These are phyloP conservation scores for Muricea muricata DNA, from an alignment of 92 coral and sea anemone genomes.

Conservation along the genomic window DNA sequence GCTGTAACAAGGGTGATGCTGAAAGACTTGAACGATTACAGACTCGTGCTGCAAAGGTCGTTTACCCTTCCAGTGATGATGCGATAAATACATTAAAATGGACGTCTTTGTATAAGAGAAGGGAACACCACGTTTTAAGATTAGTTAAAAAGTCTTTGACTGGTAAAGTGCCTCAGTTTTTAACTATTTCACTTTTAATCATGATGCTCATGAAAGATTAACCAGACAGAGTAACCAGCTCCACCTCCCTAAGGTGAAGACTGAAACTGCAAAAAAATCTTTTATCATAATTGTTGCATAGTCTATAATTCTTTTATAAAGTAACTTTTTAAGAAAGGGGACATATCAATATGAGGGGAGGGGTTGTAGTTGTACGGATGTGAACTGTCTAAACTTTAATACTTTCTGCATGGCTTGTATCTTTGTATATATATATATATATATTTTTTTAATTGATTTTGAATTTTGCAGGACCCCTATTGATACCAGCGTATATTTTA, in stretches of 20 bases:
- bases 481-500: too few relatives aligned
- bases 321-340: not conserved
- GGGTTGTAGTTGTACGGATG: too few relatives aligned
- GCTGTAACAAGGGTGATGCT: constrained; percentile 36
- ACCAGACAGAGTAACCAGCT: constrained; percentile 57
- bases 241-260: constrained; percentile 49
- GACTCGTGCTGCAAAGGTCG: constrained; percentile 52
- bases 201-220: constrained; percentile 24
- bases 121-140: too few relatives aligned
- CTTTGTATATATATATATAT: too few relatives aligned
- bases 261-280: constrained; percentile 63
- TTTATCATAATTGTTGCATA: constrained; percentile 45
- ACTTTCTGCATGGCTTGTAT: too few relatives aligned
- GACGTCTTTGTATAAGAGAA: constrained; percentile 45
- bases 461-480: too few relatives aligned
- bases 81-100: constrained; percentile 42
- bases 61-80: constrained; percentile 21
- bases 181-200: constrained; percentile 40
- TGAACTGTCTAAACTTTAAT: too few relatives aligned
- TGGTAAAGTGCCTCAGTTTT: constrained; percentile 47
- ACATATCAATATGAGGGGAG: too few relatives aligned
- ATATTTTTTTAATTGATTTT: too few relatives aligned
- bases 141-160: constrained; percentile 47
- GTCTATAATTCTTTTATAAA: not conserved
- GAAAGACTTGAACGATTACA: constrained; percentile 40